phyloP scores from a whole-genome alignment of 2,888 invertebrate species.

The Bellardia pandia region DNA sequence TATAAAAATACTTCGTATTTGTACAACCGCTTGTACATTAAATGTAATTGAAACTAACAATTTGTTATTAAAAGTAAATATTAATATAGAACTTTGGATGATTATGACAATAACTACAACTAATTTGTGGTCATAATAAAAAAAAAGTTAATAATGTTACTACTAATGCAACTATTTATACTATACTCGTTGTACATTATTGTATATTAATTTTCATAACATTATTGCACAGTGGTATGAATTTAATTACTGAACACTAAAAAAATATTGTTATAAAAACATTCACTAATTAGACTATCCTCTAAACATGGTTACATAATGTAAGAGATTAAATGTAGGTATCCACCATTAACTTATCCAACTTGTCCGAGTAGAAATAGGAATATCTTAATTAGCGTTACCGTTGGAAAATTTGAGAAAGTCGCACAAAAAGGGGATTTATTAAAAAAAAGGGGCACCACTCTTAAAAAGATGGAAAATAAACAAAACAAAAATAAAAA shows the following conservation, averaged over 20 bases:
- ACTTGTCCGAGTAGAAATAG: too few species aligned
- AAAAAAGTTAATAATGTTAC: conserved; percentile 81
- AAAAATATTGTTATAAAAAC: neutral
- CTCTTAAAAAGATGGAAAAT: too few species aligned
- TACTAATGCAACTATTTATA: neutral
- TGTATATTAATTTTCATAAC: conserved; percentile 33
- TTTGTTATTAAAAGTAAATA: conserved; percentile 56
- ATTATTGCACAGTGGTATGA: conserved; percentile 28
- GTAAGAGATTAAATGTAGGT: too few species aligned
- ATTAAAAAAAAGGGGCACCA: too few species aligned
- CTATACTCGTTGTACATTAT: conserved; percentile 1
- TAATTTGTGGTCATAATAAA: conserved; percentile 82
- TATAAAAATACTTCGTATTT: conserved; percentile 21
- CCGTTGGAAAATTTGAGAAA: too few species aligned
- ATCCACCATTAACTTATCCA: too few species aligned
- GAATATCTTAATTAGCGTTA: too few species aligned
- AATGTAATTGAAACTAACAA: conserved; percentile 63
- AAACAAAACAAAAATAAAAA: too few species aligned
- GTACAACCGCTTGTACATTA: conserved; percentile 29
- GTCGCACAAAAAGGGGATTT: too few species aligned
- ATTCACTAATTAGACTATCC: too few species aligned
- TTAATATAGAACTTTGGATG: conserved; percentile 26
- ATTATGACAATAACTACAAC: conserved; percentile 76
- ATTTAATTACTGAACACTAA: neutral
- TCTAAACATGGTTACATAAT: too few species aligned